Evolutionary conservation across 2,113 vertebrate species (phyloP).

Genomic region (Gobio gobio): DNA sequence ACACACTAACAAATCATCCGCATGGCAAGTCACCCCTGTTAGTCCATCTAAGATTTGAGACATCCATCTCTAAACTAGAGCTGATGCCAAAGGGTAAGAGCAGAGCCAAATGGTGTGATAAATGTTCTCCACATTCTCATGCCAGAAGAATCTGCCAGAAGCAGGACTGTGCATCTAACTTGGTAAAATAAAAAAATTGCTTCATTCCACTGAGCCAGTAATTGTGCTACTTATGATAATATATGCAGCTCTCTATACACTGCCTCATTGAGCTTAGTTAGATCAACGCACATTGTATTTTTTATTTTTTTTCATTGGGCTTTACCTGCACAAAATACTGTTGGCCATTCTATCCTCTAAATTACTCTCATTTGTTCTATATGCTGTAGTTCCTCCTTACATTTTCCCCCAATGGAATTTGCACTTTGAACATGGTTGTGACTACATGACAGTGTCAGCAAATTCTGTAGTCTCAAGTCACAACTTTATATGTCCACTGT

Average conservation of each 20-base stretch:
- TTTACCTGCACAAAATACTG: neutral
- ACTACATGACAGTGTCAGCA: neutral
- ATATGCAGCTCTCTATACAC: neutral
- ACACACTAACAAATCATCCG: slow-evolving; percentile 23
- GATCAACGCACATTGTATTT: neutral
- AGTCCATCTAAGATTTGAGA: slow-evolving; percentile 35
- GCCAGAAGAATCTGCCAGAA: slow-evolving; percentile 4
- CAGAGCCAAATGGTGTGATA: slow-evolving; percentile 23
- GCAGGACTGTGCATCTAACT: slow-evolving; percentile 10
- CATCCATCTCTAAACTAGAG: slow-evolving; percentile 28
- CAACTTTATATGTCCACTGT: neutral
- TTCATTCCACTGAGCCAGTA: neutral
- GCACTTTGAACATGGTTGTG: neutral
- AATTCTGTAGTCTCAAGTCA: neutral
- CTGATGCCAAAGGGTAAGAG: slow-evolving; percentile 26
- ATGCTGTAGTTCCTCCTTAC: slow-evolving; percentile 1
- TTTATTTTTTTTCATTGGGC: neutral
- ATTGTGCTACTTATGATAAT: slow-evolving; percentile 10
- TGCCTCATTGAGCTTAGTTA: slow-evolving; percentile 1
- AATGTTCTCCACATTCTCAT: neutral
- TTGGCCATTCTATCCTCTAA: neutral
- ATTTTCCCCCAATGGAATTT: neutral
- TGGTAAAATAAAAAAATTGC: neutral
- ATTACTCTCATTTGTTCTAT: neutral
- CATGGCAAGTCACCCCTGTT: neutral